Evolutionary conservation across 2,888 invertebrate genomes (phyloP), one percentile per base, ranked within the genome.

Genomic region (Yponomeuta cagnagella): DNA sequence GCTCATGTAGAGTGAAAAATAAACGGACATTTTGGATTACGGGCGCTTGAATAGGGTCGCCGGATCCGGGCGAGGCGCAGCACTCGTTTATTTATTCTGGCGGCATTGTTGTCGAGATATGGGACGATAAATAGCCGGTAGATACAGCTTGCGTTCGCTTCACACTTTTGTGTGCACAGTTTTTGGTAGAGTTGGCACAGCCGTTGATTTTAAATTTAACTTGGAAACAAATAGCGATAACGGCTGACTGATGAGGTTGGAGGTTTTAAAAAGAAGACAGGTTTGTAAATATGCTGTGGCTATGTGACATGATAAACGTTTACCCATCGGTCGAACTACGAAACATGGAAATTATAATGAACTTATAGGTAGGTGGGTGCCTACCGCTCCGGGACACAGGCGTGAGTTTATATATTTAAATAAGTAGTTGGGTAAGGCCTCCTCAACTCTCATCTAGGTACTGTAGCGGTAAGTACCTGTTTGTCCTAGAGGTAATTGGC

Each of bases 11-110:
- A 86, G 90, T 87, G 87, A 90, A 89, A 89, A 91, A 90, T 88
- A 88, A 91, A 89, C 90, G 89, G 91, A 91, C 91, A 92, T 91
- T 90, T 90, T 91, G 91, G 85, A 89, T 88, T 86, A 87, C 84
- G 85, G 82, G 80, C 80, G 75, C 72, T 72, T 78, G 84, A 67
- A 69, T 85, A 88, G 92, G 90, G 91, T 88, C 89, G 83, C 80
- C 85, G 85, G 87, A 86, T 87, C 82, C 89, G 89, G 89, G 88
- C 83, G 80, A 80, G 80, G 80, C 78, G 75, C 69, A 52, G 69
- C 77, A 76, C 79, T 79, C 82, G 78, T 86, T 88, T 90, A 90
- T 90, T 90, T 90, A 89, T 90, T 89, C 83, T 85, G 82, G 79
- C 76, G 77, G 80, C 80, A 79, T 84, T 85, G 84, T 83, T 83